phyloP scores from a whole-genome alignment of 2,888 invertebrate species.

The Caenorhabditis sp. region DNA sequence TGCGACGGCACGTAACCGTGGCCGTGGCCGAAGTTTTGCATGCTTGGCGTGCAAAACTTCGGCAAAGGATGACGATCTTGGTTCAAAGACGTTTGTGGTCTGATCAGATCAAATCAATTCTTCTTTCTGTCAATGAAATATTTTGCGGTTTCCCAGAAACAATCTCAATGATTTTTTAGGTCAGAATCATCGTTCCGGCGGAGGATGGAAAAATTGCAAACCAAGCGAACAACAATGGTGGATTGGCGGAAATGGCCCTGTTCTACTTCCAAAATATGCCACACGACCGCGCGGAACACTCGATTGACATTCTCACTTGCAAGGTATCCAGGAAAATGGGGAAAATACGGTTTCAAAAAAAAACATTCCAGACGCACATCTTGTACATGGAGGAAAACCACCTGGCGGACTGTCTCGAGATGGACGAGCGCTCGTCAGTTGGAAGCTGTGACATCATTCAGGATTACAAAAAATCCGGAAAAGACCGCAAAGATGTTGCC shows the following conservation, averaged over 20 bases:
- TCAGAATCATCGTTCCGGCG: constrained; percentile 73
- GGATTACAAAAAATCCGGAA: constrained; percentile 79
- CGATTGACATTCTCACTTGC: constrained; percentile 73
- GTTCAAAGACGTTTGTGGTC: constrained; percentile 2
- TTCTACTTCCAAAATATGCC: constrained; percentile 75
- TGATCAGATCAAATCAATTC: constrained; percentile 26
- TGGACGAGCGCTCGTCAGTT: constrained; percentile 79
- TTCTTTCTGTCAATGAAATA: constrained; percentile 52
- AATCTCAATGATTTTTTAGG: constrained; percentile 57
- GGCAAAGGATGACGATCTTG: neutral
- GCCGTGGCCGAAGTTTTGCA: constrained; percentile 19
- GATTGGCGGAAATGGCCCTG: constrained; percentile 73
- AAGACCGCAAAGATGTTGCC: constrained; percentile 66
- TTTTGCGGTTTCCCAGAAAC: constrained; percentile 5
- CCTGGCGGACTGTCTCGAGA: constrained; percentile 79
- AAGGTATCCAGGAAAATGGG: constrained; percentile 67
- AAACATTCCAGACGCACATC: constrained; percentile 75
- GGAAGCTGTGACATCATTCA: constrained; percentile 81
- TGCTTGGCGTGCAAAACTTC: no score
- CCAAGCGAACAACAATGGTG: constrained; percentile 64
- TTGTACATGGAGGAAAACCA: constrained; percentile 79
- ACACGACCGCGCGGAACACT: constrained; percentile 75
- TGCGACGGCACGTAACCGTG: neutral
- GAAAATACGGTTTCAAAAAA: neutral
- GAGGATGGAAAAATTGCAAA: constrained; percentile 63